phyloP scores from a whole-genome alignment of 2,113 vertebrate genomes.

The Nicator chloris region DNA sequence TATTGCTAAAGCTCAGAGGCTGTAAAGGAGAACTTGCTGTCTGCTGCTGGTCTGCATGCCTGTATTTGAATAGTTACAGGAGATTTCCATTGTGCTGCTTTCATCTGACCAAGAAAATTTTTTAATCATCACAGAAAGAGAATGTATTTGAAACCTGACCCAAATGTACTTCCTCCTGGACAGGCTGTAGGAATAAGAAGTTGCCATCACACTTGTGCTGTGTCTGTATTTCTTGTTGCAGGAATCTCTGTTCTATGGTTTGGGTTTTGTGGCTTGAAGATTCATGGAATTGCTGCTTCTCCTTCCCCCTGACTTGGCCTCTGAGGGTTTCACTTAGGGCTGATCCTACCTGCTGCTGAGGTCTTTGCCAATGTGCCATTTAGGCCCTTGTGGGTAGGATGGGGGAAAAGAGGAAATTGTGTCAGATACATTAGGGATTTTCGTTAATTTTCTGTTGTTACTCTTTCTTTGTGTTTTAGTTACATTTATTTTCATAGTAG shows the following conservation, averaged over 20 bases:
- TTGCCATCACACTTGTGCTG: not conserved
- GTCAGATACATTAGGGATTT: not conserved
- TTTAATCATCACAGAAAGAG: not conserved
- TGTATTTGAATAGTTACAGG: not conserved
- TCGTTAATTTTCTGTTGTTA: not conserved
- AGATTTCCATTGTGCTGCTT: not conserved
- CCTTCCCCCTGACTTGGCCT: not conserved
- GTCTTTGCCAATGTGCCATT: not conserved
- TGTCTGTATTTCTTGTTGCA: not conserved
- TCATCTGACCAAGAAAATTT: not conserved
- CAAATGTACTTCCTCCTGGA: not conserved
- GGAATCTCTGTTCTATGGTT: not conserved
- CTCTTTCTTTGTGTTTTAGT: not conserved
- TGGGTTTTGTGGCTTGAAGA: not conserved
- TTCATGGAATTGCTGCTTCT: not conserved
- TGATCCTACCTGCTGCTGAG: not conserved
- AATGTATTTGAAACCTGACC: not conserved
- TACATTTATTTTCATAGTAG: not conserved
- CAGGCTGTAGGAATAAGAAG: not conserved
- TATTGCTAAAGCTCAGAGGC: not conserved
- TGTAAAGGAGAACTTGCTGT: not conserved
- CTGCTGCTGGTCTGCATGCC: not conserved
- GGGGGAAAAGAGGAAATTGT: not conserved
- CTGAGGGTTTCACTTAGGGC: not conserved
- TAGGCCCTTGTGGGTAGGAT: fast-evolving